Base-by-base conservation (phyloP, 1,140 invertebrate genomes). In the Hyposmocoma kahamanoa region DNA sequence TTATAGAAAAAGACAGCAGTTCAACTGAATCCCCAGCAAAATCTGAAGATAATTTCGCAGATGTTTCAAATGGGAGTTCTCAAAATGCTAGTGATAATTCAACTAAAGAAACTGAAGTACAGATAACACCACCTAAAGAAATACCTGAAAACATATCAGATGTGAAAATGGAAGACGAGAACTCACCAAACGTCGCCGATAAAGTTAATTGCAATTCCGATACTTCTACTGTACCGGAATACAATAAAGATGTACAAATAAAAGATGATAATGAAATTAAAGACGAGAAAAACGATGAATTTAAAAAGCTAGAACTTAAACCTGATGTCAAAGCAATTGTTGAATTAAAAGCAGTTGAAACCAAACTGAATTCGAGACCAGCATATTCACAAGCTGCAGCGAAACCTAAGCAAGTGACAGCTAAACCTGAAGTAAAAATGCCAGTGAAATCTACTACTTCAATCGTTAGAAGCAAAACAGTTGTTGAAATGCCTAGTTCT, bases 401-500 rank as follows among this genome's bases (percentile, higher is more conserved):
- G 28, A 88, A 86, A 74, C 81, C 87, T 3, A 89, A 89, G 75
- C 49, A 67, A 36, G 59, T 76, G 22, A 64, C 51, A 22, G 56
- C 65, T 43, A 77, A 79, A 69, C 41, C 61, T 5, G 76, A 81
- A 70, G 45, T 65, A 1, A 72, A 74, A 62, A 67, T 76, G 32
- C 67, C 69, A 22, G 69, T 72, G 42, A 59, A 61, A 53, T 45
- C 56, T 15, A 60, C 44, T 20, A 47, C 38, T 9, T 20, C 62
- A 9, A 51, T 90, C 46, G 54, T 80, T 15, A 72, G 88, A 65
- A 89, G 88, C 61, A 89, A 88, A 61, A 89, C 89, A 36, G 86
- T 88, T n/a, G 84, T 87, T 3, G 88, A 89, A 74, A 88, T 89
- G 28, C 62, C 77, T 0, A 64, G 41, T 26, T 43, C 65, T 11